These are phyloP conservation scores for Felis chaus DNA, from an alignment of 2,113 vertebrate species.

Conservation along the genomic window DNA sequence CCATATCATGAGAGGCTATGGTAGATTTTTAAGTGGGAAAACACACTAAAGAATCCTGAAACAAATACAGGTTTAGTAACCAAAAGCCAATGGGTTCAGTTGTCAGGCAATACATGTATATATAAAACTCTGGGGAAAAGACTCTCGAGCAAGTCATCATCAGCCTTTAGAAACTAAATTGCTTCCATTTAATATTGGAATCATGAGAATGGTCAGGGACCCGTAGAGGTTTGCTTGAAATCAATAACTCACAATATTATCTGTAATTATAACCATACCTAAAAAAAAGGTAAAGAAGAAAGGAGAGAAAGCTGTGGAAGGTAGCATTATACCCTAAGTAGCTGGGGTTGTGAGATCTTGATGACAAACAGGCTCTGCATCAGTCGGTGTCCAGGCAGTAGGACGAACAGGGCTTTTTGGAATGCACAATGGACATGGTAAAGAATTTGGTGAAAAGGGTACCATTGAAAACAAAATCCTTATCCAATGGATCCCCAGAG, in stretches of 20 bases:
- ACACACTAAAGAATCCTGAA: background rate
- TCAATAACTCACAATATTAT: conserved; percentile 35
- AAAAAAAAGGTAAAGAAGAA: background rate
- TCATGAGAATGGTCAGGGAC: background rate
- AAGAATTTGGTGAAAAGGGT: conserved; percentile 12
- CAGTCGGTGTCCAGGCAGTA: conserved; percentile 23
- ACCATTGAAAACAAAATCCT: conserved; percentile 44
- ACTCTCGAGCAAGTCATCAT: background rate
- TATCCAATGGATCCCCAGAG: conserved; percentile 28
- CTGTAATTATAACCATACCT: background rate
- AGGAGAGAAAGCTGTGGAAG: background rate
- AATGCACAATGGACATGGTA: conserved; percentile 11
- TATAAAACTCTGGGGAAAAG: background rate
- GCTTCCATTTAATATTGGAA: background rate
- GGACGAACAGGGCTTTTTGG: conserved; percentile 21
- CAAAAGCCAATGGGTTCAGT: background rate
- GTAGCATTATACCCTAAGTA: conserved; percentile 2
- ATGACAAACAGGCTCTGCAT: conserved; percentile 40
- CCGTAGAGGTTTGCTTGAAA: background rate
- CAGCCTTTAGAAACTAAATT: conserved; percentile 22
- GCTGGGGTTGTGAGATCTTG: conserved; percentile 18
- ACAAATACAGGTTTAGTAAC: background rate
- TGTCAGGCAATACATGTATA: background rate
- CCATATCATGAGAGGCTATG: background rate
- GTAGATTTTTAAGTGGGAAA: background rate